Evolutionary conservation across 2,113 vertebrate genomes (phyloP).

Genomic region (Capreolus pygargus): DNA sequence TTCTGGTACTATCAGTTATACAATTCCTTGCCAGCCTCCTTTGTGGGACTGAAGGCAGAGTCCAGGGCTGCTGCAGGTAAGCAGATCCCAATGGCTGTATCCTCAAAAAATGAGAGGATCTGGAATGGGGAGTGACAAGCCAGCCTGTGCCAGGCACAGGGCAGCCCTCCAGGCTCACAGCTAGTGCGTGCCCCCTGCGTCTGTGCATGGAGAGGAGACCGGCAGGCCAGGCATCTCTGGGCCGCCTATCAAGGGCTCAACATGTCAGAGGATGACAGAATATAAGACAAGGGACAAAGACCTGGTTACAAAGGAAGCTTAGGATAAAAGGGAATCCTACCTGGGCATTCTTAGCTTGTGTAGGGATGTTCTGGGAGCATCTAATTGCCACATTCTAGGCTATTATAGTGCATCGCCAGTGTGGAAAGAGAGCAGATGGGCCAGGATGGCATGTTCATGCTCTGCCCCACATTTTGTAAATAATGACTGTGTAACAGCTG

Average conservation of each 20-base stretch:
- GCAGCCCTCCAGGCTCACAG: neutral
- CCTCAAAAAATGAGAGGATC: neutral
- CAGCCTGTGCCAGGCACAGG: neutral
- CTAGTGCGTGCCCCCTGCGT: rapidly evolving
- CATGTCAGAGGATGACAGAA: neutral
- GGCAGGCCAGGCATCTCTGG: rapidly evolving
- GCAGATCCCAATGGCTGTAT: neutral
- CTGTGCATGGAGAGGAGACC: neutral
- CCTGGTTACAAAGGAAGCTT: neutral
- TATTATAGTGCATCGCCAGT: neutral
- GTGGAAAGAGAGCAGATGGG: neutral
- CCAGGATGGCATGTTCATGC: neutral
- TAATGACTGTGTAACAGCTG: neutral
- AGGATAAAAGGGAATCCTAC: neutral
- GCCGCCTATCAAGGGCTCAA: neutral
- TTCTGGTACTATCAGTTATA: neutral
- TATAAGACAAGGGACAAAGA: neutral
- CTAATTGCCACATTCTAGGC: neutral
- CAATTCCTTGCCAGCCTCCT: neutral
- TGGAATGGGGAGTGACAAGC: too few relatives aligned
- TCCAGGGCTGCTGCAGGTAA: rapidly evolving
- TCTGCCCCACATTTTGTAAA: neutral
- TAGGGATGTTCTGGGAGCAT: neutral
- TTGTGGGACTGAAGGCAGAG: neutral
- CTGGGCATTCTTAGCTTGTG: neutral